These are phyloP conservation scores for Dunckerocampus dactyliophorus DNA, from an alignment of 2,113 vertebrate genomes.

Conservation along the genomic window DNA sequence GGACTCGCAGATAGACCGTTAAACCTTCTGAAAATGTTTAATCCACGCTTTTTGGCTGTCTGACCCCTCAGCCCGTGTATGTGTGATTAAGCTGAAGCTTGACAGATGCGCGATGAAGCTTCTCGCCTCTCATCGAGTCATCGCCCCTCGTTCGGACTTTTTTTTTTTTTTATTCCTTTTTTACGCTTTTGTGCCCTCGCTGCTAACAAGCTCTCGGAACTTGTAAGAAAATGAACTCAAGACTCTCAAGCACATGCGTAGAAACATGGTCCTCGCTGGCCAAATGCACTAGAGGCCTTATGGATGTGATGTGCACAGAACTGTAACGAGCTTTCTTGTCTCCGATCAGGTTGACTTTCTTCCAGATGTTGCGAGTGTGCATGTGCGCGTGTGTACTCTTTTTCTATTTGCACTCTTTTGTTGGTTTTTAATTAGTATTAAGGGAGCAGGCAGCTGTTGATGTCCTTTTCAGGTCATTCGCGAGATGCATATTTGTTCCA, in stretches of 20 bases:
- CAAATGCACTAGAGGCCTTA: slow-evolving; percentile 4
- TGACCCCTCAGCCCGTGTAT: background rate
- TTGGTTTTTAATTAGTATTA: slow-evolving; percentile 53
- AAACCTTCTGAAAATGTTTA: too few relatives aligned
- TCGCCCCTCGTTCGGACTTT: background rate
- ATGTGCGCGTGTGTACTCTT: slow-evolving; percentile 8
- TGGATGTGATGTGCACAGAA: slow-evolving; percentile 20
- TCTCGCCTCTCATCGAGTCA: background rate
- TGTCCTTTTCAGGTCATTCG: slow-evolving; percentile 53
- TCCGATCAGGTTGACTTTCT: slow-evolving; percentile 42
- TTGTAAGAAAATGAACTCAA: slow-evolving; percentile 6
- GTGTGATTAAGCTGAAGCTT: slow-evolving; percentile 2
- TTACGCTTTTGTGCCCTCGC: background rate
- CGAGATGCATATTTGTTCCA: slow-evolving; percentile 40
- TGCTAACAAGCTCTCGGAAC: slow-evolving; percentile 21
- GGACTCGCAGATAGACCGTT: too few relatives aligned
- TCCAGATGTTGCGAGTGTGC: slow-evolving; percentile 26
- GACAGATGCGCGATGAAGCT: background rate
- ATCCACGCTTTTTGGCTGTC: too few relatives aligned
- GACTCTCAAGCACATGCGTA: background rate
- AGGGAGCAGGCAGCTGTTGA: slow-evolving; percentile 24
- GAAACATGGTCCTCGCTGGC: too few relatives aligned
- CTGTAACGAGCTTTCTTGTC: slow-evolving; percentile 23
- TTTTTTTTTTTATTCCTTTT: slow-evolving; percentile 1
- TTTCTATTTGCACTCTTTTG: slow-evolving; percentile 36